A percentile compares a stretch with the other conserved stretches of the same genome.
Conservation (phyloP, 2,888 invertebrate genomes). For the Ophioninae sp. region DNA sequence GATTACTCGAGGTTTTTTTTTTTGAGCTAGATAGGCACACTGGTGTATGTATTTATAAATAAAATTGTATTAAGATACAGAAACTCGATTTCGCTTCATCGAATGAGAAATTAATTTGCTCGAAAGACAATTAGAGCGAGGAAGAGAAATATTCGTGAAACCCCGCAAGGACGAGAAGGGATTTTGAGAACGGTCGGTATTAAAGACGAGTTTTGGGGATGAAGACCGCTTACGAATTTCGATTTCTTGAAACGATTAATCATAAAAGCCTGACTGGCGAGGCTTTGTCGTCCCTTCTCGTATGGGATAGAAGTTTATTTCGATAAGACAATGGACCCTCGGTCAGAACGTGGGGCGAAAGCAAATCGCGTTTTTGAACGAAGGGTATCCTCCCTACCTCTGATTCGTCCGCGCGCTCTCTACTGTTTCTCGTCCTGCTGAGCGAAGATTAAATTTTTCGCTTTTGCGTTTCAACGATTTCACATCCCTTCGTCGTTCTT, state of each 20-base stretch:
- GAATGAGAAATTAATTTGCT: conserved; percentile 56
- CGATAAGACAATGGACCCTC: conserved; percentile 67
- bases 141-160: conserved; percentile 7
- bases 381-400: conserved; percentile 58
- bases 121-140: conserved; percentile 23
- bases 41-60: conserved; percentile 22
- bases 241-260: conserved; percentile 68
- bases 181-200: conserved; percentile 15
- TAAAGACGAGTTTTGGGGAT: conserved; percentile 52
- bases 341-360: conserved; percentile 48
- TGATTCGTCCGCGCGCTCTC: conserved; percentile 21
- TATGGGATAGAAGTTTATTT: conserved; percentile 71
- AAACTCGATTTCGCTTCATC: conserved; percentile 18
- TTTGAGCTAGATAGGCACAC: conserved; percentile 7
- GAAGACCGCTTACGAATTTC: conserved; percentile 50
- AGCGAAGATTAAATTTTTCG: conserved; percentile 72
- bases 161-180: neutral
- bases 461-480: conserved; percentile 67
- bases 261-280: conserved; percentile 62
- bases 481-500: conserved; percentile 57
- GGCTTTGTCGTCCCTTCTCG: conserved; percentile 46
- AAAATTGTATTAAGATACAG: conserved; percentile 32
- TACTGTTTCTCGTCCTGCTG: conserved; percentile 56
- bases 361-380: conserved; percentile 55
- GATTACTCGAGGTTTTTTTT: neutral